A percentile compares a stretch with the other conserved stretches of the same genome.
Evolutionary conservation across 2,888 invertebrate genomes (phyloP).

Genomic region (Horisme vitalbata): DNA sequence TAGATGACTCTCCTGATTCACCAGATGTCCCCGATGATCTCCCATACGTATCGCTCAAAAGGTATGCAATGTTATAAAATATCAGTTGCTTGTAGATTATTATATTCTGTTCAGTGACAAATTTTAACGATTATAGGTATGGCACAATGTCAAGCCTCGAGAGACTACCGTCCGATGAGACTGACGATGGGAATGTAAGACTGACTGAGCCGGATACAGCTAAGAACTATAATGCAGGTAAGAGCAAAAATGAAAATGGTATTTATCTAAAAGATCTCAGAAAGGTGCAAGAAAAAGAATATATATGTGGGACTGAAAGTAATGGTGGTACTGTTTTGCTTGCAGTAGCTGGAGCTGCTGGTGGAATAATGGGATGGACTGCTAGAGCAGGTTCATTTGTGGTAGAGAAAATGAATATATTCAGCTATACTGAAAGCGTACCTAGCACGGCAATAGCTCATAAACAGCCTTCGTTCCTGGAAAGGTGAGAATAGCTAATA

Average conservation of each 20-base stretch:
- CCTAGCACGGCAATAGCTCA: constrained; percentile 70
- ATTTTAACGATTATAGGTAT: constrained; percentile 66
- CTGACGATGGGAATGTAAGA: constrained; percentile 81
- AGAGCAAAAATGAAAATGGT: no score
- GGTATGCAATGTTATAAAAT: constrained; percentile 52
- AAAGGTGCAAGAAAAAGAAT: no score
- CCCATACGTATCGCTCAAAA: constrained; percentile 87
- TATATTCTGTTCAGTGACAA: constrained; percentile 20
- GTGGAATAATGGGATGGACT: constrained; percentile 88
- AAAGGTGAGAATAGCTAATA: constrained; percentile 71
- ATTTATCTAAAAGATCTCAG: no score
- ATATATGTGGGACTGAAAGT: no score
- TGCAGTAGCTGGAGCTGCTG: constrained; percentile 61
- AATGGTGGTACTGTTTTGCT: background rate
- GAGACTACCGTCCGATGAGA: constrained; percentile 85
- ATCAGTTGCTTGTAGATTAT: constrained; percentile 1
- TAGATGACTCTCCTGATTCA: constrained; percentile 87
- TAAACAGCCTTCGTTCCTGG: constrained; percentile 77
- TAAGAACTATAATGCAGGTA: constrained; percentile 61
- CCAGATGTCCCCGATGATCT: constrained; percentile 87
- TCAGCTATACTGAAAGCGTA: constrained; percentile 75
- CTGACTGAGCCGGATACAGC: constrained; percentile 67
- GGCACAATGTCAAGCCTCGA: constrained; percentile 90
- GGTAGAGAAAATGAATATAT: constrained; percentile 89
- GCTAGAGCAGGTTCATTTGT: constrained; percentile 91